Base-by-base conservation (phyloP, 2,888 invertebrate genomes). In the Dryococelus australis region DNA sequence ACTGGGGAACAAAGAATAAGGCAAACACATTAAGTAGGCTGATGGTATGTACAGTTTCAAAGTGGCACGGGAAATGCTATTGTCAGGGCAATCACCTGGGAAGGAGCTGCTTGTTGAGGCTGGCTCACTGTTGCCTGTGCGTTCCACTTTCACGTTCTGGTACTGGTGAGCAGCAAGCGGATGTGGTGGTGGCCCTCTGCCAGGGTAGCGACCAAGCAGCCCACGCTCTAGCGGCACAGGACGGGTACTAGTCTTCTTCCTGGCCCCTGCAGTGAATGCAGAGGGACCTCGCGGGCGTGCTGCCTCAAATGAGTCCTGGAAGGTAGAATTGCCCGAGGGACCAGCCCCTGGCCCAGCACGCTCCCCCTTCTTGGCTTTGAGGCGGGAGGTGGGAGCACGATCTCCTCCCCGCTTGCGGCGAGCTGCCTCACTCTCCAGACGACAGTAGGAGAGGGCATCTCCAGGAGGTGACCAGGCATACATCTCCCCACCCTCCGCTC, bases 381-480 rank as follows among this genome's bases (percentile, higher is more conserved):
- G 85, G 86, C 89, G 89, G 16, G 87, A 87, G 5, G 88, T 43
- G 12, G 87, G 79, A 5, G 87, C 85, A n/a, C 88, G 83, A n/a
- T 88, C 89, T 28, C 85, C 88, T 47, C 89, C 89, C 0, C 89
- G 85, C 84, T 89, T 89, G 13, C 89, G 89, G 51, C 89, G 86
- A 13, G 88, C 87, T 43, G 87, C 88, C 53, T 89, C 89, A 43
- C 86, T 26, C 79, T 79, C 79, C n/a, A 88, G 51, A 24, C 87
- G 85, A 47, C 86, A 87, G 47, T 88, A 88, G 16, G 85, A 78
- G 12, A 65, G 65, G 20, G 65, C 28, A 84, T n/a, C 28, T 51
- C 83, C 24, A 79, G 88, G 47, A 20, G 84, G 79, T 13, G 88
- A 51, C 87, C 88, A 86, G 24, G 79, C 86, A 81, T 65, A 65